A percentile compares a stretch with the other conserved stretches of the same genome.
phyloP scores from a whole-genome alignment of 2,113 vertebrate species.

The Sciurus niger region DNA sequence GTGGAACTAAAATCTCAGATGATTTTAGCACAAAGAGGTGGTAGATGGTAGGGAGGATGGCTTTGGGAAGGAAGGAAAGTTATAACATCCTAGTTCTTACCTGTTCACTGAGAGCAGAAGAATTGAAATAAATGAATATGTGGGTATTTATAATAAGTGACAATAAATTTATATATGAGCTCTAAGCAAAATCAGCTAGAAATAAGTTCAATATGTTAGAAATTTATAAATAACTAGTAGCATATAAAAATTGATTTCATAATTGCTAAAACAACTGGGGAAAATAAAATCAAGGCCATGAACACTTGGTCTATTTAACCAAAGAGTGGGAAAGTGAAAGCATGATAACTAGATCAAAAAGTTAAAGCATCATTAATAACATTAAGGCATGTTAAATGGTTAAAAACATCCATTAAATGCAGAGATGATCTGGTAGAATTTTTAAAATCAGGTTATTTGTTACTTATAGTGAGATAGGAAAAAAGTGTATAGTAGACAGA shows the following conservation, averaged over 20 bases:
- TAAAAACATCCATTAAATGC: background rate
- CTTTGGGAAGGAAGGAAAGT: background rate
- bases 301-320: background rate
- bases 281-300: background rate
- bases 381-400: background rate
- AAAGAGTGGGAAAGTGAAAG: background rate
- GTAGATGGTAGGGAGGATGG: background rate
- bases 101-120: background rate
- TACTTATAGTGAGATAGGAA: background rate
- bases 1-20: constrained; percentile 40
- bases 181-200: constrained; percentile 3
- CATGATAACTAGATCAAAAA: background rate
- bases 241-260: background rate
- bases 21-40: background rate
- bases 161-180: background rate
- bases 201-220: background rate
- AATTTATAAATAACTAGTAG: background rate
- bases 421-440: background rate
- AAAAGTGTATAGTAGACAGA: background rate
- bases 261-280: background rate
- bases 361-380: background rate
- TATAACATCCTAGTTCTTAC: background rate
- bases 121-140: background rate
- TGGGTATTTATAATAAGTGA: background rate
- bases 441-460: background rate